Percentiles rank a stretch among this genome's conserved stretches.
phyloP scores from a whole-genome alignment of 2,113 vertebrate species.

The Lycocorax pyrrhopterus region DNA sequence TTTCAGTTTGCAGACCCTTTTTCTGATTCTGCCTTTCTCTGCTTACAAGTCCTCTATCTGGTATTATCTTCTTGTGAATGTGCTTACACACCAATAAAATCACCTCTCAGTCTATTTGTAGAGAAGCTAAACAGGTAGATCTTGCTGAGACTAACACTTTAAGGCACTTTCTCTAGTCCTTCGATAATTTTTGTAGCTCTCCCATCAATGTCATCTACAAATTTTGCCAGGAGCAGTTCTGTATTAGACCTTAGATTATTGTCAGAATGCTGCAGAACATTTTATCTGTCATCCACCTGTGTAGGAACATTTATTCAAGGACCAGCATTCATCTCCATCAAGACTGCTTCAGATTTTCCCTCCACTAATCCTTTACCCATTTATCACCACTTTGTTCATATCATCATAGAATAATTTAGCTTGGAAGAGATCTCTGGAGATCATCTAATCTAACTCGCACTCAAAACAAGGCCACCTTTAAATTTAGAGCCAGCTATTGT shows the following conservation, averaged over 20 bases:
- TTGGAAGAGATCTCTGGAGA: background rate
- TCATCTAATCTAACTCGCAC: background rate
- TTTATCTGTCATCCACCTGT: background rate
- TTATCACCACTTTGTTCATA: background rate
- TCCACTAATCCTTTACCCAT: background rate
- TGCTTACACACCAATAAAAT: background rate
- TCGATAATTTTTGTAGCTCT: background rate
- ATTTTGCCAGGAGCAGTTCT: background rate
- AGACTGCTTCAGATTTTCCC: background rate
- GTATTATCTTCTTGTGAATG: background rate
- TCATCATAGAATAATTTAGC: background rate
- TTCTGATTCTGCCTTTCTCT: background rate
- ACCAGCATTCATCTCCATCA: background rate
- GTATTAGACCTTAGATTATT: background rate
- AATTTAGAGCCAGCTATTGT: background rate
- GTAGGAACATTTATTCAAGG: background rate
- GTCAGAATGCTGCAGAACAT: background rate
- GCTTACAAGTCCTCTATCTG: background rate
- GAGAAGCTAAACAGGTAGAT: background rate
- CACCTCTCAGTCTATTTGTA: background rate
- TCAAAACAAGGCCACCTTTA: background rate
- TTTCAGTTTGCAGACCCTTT: background rate
- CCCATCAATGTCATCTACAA: background rate
- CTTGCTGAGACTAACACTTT: background rate
- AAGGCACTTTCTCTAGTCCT: background rate